These are phyloP conservation scores for Athrips mouffetella DNA, from an alignment of 2,888 invertebrate species.

Conservation along the genomic window DNA sequence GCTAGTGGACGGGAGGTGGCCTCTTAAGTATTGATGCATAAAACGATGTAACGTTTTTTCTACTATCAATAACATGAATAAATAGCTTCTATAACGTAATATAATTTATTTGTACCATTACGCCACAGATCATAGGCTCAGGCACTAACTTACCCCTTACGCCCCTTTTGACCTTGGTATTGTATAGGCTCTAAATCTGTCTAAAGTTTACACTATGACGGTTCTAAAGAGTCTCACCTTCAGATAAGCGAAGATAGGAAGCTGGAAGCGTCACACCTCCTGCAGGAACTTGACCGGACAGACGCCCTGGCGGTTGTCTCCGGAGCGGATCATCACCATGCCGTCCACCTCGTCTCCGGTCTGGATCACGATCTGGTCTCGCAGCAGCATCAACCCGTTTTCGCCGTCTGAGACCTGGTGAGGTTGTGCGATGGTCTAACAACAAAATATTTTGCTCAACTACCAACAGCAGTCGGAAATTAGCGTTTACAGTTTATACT, in stretches of 20 bases:
- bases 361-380: slow-evolving; percentile 96
- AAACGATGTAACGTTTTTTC: no score
- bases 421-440: slow-evolving; percentile 1
- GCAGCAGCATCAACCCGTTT: slow-evolving; percentile 87
- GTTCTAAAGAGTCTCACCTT: slow-evolving; percentile 52
- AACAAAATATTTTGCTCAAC: neutral
- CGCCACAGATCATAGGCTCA: no score
- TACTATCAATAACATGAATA: no score
- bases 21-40: no score
- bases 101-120: no score
- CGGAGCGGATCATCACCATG: slow-evolving; percentile 95
- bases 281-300: slow-evolving; percentile 96
- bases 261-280: slow-evolving; percentile 90
- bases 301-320: slow-evolving; percentile 94
- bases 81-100: no score
- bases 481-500: no score
- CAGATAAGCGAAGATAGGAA: slow-evolving; percentile 58
- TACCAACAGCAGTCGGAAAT: neutral
- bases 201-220: no score
- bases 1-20: no score
- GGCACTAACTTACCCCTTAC: no score
- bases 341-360: slow-evolving; percentile 95
- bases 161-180: neutral
- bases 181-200: no score
- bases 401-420: slow-evolving; percentile 90